Percentiles rank a stretch among this genome's conserved stretches.
These are phyloP conservation scores for Ooceraea biroi DNA, from an alignment of 1,140 invertebrate species.

Conservation along the genomic window DNA sequence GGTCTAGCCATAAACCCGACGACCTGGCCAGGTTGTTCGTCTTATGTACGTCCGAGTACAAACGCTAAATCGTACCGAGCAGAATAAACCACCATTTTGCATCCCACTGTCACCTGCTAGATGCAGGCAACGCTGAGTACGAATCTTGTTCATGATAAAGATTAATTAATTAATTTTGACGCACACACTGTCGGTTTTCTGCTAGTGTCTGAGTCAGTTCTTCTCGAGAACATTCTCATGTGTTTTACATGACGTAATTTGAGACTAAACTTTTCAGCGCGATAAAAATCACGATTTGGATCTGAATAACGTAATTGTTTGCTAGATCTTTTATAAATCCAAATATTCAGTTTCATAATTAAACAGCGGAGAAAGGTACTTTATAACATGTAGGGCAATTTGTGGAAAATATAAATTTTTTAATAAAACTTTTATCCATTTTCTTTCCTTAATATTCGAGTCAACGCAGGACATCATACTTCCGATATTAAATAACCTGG, in stretches of 20 bases:
- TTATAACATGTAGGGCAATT: too few species aligned
- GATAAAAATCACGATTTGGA: too few species aligned
- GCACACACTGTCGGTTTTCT: background rate
- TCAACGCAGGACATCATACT: background rate
- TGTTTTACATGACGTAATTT: background rate
- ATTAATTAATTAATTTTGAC: conserved; percentile 44
- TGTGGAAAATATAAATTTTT: too few species aligned
- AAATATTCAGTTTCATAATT: too few species aligned
- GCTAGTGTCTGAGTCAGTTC: background rate
- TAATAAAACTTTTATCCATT: background rate
- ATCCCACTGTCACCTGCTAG: conserved; percentile 10
- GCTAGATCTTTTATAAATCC: too few species aligned
- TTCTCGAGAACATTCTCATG: background rate
- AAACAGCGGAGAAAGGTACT: too few species aligned
- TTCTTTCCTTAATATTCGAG: background rate
- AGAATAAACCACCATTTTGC: conserved; percentile 7
- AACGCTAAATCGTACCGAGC: conserved; percentile 19
- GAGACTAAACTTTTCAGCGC: too few species aligned
- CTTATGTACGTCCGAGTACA: conserved; percentile 16
- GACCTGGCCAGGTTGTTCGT: conserved; percentile 42
- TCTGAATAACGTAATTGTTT: too few species aligned
- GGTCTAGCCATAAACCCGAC: conserved; percentile 34
- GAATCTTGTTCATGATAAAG: conserved; percentile 22
- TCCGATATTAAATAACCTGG: background rate
- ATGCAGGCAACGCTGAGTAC: background rate